Evolutionary conservation across 2,888 invertebrate species (phyloP).

Genomic region (Priocnemis perturbator): DNA sequence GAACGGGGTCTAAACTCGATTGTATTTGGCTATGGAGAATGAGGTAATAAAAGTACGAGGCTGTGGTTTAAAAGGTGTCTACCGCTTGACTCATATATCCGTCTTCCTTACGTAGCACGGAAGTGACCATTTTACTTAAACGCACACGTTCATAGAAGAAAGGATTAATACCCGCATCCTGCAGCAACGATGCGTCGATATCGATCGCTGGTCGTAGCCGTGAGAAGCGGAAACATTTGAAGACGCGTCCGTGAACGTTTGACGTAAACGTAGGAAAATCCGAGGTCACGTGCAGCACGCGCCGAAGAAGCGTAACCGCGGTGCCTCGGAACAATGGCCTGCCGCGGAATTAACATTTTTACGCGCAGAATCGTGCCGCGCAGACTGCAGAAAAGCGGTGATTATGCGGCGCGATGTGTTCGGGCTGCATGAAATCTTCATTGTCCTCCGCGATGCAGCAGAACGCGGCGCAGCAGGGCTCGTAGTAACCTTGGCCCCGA

Average conservation of each 20-base stretch:
- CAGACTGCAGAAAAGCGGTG: constrained; percentile 9
- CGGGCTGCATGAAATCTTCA: constrained; percentile 54
- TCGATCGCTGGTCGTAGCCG: constrained; percentile 29
- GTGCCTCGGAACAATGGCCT: constrained; percentile 46
- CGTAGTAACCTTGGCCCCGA: constrained; percentile 70
- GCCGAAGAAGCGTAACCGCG: constrained; percentile 28
- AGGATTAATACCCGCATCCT: constrained; percentile 31
- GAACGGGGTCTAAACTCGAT: too few relatives aligned
- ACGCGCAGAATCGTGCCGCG: constrained; percentile 42
- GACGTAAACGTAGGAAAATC: constrained; percentile 45
- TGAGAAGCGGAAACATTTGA: constrained; percentile 61
- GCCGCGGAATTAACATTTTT: constrained; percentile 61
- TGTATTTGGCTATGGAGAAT: too few relatives aligned
- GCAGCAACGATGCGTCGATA: constrained; percentile 42
- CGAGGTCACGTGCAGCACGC: constrained; percentile 40
- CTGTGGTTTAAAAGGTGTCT: background rate
- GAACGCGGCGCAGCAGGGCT: constrained; percentile 43
- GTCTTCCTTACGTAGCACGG: too few relatives aligned
- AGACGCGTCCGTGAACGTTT: constrained; percentile 57
- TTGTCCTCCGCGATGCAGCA: constrained; percentile 52
- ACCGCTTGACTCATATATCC: too few relatives aligned
- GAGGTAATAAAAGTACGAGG: too few relatives aligned
- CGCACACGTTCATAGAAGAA: constrained; percentile 40
- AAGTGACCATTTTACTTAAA: background rate
- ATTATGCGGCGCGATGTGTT: constrained; percentile 41